A percentile compares a stretch with the other conserved stretches of the same genome.
phyloP scores from a whole-genome alignment of 2,888 invertebrate genomes.

The Lithophane socia region DNA sequence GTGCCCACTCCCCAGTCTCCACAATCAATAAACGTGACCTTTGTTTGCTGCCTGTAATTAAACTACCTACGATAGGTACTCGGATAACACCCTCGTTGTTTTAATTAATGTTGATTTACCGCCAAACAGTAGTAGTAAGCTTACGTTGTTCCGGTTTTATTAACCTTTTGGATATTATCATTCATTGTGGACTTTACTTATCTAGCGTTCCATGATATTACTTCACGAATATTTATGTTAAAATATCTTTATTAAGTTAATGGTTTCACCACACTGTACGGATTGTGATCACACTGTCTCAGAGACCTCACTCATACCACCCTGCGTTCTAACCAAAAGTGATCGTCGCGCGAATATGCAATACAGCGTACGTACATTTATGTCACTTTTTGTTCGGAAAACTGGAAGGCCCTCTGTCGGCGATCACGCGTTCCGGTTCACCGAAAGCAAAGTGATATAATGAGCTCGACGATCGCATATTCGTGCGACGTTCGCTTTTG shows the following conservation, averaged over 20 bases:
- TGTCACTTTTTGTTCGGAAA: too few species aligned
- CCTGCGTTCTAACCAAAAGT: too few species aligned
- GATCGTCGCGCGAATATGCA: too few species aligned
- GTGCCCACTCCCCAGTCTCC: not conserved
- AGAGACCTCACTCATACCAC: too few species aligned
- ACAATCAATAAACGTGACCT: constrained; percentile 45
- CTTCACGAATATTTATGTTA: not conserved
- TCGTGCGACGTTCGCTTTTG: too few species aligned
- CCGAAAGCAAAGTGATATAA: too few species aligned
- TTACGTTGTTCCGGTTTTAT: constrained; percentile 17
- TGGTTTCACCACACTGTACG: not conserved
- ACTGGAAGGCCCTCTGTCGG: too few species aligned
- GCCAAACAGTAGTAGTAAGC: constrained; percentile 18
- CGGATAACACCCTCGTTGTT: constrained; percentile 27
- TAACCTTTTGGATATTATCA: not conserved
- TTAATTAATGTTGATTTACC: constrained; percentile 46
- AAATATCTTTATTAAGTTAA: not conserved
- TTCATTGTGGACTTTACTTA: not conserved
- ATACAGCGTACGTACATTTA: too few species aligned
- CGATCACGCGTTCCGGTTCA: too few species aligned
- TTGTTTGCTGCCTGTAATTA: constrained; percentile 45
- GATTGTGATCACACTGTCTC: not conserved
- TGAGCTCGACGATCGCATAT: too few species aligned
- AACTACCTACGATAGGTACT: constrained; percentile 36
- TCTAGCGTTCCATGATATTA: not conserved